phyloP scores from a whole-genome alignment of 2,888 invertebrate genomes.

The Sepiola atlantica region DNA sequence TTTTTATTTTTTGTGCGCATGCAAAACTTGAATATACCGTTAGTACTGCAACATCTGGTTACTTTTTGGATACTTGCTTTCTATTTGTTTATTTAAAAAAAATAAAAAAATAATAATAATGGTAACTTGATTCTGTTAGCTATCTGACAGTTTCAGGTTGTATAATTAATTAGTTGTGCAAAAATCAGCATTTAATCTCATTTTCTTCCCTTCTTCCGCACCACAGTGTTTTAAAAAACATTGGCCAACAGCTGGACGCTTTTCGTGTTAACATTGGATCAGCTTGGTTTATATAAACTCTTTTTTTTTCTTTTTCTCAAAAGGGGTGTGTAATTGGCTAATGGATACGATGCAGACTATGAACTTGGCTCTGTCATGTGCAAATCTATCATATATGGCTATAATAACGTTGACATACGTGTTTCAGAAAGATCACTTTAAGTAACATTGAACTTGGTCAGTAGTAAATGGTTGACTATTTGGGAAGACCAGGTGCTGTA shows the following conservation, averaged over 20 bases:
- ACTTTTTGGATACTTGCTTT: background rate
- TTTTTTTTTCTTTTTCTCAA: background rate
- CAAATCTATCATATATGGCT: too few relatives aligned
- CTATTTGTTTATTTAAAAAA: background rate
- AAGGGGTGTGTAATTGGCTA: too few relatives aligned
- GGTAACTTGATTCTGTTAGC: background rate
- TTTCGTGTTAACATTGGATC: background rate
- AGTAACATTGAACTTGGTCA: too few relatives aligned
- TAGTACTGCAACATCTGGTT: background rate
- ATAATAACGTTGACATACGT: too few relatives aligned
- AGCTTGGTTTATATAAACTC: background rate
- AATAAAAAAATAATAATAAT: too few relatives aligned
- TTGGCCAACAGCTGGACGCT: background rate
- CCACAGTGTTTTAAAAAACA: background rate
- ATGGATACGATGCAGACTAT: too few relatives aligned
- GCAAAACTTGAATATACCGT: background rate
- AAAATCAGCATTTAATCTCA: background rate
- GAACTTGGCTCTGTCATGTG: too few relatives aligned
- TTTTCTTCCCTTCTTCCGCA: background rate
- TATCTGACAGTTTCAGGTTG: background rate
- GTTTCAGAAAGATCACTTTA: too few relatives aligned
- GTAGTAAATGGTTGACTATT: too few relatives aligned
- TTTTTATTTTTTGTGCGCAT: too few relatives aligned
- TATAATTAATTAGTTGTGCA: background rate
- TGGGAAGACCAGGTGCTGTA: too few relatives aligned